Conservation (phyloP, 2,797 vertebrate species). For the Mormyrus hasselquistii region DNA sequence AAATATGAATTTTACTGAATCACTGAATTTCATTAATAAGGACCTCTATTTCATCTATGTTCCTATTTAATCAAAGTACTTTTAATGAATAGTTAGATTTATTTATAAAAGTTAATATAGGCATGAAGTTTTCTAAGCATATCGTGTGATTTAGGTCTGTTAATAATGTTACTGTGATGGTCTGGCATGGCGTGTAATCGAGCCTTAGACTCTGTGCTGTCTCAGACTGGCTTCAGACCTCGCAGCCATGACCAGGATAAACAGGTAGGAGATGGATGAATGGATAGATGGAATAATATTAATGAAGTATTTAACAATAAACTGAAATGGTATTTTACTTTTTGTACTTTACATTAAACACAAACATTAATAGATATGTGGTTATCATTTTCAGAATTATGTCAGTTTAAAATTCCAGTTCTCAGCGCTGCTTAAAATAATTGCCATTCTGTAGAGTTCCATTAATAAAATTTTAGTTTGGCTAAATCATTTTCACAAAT, state of each 20-base stretch:
- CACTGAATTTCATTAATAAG: background rate
- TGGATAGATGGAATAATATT: background rate
- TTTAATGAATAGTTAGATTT: background rate
- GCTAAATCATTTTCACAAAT: background rate
- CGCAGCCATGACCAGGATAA: background rate
- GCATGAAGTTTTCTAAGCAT: background rate
- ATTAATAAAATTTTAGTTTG: background rate
- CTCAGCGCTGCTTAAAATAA: background rate
- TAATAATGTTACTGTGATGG: background rate
- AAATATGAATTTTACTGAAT: conserved; percentile 3
- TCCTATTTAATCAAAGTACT: background rate
- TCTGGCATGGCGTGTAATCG: background rate
- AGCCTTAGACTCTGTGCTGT: background rate
- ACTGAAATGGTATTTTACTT: background rate
- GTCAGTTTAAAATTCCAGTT: background rate
- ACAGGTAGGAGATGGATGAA: background rate
- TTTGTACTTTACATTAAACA: background rate
- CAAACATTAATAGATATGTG: background rate
- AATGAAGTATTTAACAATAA: background rate
- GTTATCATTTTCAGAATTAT: background rate
- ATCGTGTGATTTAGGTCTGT: background rate
- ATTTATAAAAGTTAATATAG: background rate
- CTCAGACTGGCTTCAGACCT: background rate
- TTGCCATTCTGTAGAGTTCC: background rate
- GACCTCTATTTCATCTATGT: background rate